Conservation (phyloP, 1,140 invertebrate species). For the Lordiphosa collinella region DNA sequence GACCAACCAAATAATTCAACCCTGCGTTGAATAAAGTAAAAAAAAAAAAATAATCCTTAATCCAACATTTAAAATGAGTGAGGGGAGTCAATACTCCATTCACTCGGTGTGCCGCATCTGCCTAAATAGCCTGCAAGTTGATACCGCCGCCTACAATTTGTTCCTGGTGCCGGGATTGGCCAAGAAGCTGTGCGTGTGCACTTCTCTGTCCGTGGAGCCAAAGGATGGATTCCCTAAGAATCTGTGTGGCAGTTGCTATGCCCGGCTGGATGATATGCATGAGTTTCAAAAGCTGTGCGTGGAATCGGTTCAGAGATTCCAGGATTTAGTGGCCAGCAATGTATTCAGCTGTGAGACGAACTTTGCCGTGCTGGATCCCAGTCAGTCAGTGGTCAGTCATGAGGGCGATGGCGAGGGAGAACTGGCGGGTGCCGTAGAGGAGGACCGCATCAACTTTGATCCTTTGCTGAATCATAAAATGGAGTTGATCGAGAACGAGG, state of each 20-base stretch:
- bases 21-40: too few relatives aligned
- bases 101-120: conserved; percentile 73
- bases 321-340: conserved; percentile 60
- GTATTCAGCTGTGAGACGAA: conserved; percentile 12
- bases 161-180: conserved; percentile 65
- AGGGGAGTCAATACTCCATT: conserved; percentile 50
- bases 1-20: too few relatives aligned
- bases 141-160: conserved; percentile 49
- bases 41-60: too few relatives aligned
- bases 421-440: conserved; percentile 45
- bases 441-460: conserved; percentile 71
- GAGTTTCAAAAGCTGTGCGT: conserved; percentile 70
- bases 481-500: conserved; percentile 72
- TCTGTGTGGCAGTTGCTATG: conserved; percentile 57
- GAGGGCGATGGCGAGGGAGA: conserved; percentile 40
- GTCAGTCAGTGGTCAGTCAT: conserved; percentile 33
- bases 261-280: conserved; percentile 61
- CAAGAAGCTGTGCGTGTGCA: conserved; percentile 68
- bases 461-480: conserved; percentile 72
- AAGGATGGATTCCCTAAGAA: conserved; percentile 67
- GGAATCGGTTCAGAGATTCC: conserved; percentile 64
- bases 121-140: conserved; percentile 53
- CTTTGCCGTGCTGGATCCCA: conserved; percentile 55
- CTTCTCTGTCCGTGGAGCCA: conserved; percentile 61
- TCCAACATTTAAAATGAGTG: conserved; percentile 23